Evolutionary conservation across 2,113 vertebrate genomes (phyloP).

Genomic region (Caranx melampygus): DNA sequence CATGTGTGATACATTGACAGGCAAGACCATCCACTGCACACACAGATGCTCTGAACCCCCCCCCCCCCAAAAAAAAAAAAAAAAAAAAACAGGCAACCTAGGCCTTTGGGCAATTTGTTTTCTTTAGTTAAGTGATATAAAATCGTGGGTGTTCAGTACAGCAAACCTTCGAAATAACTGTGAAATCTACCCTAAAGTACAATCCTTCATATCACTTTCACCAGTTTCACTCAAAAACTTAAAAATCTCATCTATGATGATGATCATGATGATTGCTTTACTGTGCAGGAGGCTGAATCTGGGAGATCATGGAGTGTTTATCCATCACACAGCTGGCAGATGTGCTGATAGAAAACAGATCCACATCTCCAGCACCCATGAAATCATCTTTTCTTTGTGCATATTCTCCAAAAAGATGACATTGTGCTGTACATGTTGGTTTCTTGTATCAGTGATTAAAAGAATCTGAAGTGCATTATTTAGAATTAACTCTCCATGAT

Average conservation of each 20-base stretch:
- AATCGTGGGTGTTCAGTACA: conserved; percentile 28
- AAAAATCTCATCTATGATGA: background rate
- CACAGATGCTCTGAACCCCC: conserved; percentile 15
- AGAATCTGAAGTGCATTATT: background rate
- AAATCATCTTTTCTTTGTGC: background rate
- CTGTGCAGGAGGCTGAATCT: conserved; percentile 16
- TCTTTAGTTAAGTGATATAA: conserved; percentile 29
- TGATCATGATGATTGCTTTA: background rate
- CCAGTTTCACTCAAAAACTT: background rate
- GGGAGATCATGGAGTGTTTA: conserved; percentile 22
- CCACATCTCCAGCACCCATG: background rate
- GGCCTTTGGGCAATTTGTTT: conserved; percentile 37
- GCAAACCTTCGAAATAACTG: conserved; percentile 11
- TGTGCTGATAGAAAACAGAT: background rate
- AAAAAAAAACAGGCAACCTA: conserved; percentile 8
- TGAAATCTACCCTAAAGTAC: background rate
- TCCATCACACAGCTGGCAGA: conserved; percentile 14
- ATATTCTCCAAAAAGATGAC: background rate
- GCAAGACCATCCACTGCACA: conserved; percentile 28
- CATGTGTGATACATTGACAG: conserved; percentile 46
- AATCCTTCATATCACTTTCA: background rate
- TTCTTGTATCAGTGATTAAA: conserved; percentile 1
- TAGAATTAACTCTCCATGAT: background rate
- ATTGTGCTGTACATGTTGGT: background rate
- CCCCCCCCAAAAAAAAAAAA: too few relatives aligned